Evolutionary conservation across 2,888 invertebrate genomes (phyloP), one percentile per base, ranked within the genome.

Genomic region (Drosophila koepferae): DNA sequence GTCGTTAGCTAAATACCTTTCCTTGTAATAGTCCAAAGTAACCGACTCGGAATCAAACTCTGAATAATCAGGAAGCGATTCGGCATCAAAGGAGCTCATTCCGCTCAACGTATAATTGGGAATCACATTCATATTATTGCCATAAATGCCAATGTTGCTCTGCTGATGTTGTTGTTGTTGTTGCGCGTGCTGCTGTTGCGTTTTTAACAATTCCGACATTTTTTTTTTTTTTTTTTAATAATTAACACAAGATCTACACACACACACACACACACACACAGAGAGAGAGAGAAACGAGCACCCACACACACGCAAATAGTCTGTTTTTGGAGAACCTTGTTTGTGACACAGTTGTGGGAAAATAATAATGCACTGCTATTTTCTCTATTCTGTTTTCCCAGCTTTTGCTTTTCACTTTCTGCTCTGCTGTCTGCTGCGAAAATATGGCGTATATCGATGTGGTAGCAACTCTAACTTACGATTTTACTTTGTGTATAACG

Each of bases 41-140:
- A 94, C 93, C 66, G 94, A 94, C 86, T 94, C 94, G 43, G 94
- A 93, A 92, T 94, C 94, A 87, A 94, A 94, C 92, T 94, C 94
- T 74, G 94, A 94, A 81, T 94, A 94, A 90, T 94, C 94, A 55
- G 94, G 94, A 75, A 94, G 86, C 44, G 94, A 94, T 84, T 94
- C 94, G 72, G 93, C 93, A 84, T 94, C 94, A 81, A 94, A 94
- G 63, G 92, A 91, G 89, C 94, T 94, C 86, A 94, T 93, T 82
- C 94, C 94, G 80, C 94, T 94, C 83, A 94, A 89, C 69, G 93
- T 90, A 61, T 90, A 91, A 91, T 90, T 86, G 63, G 80, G 86
- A 78, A 87, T 83, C 66, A 80, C 81, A 70, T 82, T 90, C 77
- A 80, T 82, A 76, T 74, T 85, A 64, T 76, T 86, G 66, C 72